Evolutionary conservation across 2,888 invertebrate species (phyloP), one percentile per base, ranked within the genome.

Genomic region (Orthosia cruda): DNA sequence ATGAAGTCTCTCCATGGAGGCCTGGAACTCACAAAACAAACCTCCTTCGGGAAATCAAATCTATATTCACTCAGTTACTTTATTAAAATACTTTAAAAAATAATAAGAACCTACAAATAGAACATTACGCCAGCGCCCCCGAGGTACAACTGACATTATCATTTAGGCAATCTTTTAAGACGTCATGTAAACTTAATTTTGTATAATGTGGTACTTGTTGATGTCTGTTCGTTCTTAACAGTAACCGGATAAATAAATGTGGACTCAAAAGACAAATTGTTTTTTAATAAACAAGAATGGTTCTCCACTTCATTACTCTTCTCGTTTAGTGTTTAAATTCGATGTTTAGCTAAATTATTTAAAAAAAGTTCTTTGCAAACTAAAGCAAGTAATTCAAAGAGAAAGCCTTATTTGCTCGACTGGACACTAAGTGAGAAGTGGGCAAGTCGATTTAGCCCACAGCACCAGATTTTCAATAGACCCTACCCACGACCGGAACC

Each of bases 391-490:
- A 59, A 80, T 77, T 75, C 63, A 66, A 64, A 76, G 58, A 71
- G 50, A 78, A 78, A 74, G 72, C 62, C 57, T 65, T 83, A 80
- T 86, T 85, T 81, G 71, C 87, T 79, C 81, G 50, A 76, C 58
- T 81, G 84, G 80, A 77, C 77, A 77, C 81, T 88, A 85, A 86
- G 84, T 86, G 81, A 80, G 79, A 81, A 86, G 77, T 80, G 87
- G 81, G 83, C 91, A 88, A 92, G 91, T 92, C 88, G 85, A 92
- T 93, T 93, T 92, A 72, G 63, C 58, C 83, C 83, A 86, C 87
- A 90, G 88, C 88, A 82, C 89, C 87, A 89, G 89, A 92, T 90
- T 92, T 93, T 93, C 94, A 94, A 95, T 95, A 92, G 93, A 87
- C 84, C 65, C 74, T 85, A 88, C 80, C 87, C 84, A 82, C 85